A percentile compares a stretch with the other conserved stretches of the same genome.
These are phyloP conservation scores for Trochalopteron elliotii DNA, from an alignment of 2,113 vertebrate species.

Conservation along the genomic window DNA sequence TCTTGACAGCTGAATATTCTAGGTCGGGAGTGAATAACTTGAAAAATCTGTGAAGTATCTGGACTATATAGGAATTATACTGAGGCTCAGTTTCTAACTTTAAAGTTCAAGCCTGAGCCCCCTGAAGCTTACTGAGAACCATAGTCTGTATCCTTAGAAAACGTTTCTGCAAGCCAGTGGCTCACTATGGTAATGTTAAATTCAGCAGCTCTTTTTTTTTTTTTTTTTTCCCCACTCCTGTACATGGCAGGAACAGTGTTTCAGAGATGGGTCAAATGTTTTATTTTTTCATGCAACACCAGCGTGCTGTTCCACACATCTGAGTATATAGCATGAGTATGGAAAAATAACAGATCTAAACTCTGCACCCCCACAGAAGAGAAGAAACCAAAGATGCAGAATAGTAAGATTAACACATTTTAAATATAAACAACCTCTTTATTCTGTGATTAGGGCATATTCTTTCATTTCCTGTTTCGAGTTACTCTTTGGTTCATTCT, in stretches of 20 bases:
- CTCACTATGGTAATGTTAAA: not conserved
- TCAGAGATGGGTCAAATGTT: not conserved
- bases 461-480: not conserved
- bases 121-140: not conserved
- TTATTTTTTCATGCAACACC: not conserved
- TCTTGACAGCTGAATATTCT: not conserved
- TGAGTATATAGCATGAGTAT: not conserved
- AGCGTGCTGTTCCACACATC: not conserved
- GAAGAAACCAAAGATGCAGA: not conserved
- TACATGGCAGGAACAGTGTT: not conserved
- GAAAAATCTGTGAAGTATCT: not conserved
- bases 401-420: not conserved
- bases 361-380: not conserved
- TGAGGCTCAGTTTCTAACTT: not conserved
- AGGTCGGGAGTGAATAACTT: not conserved
- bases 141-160: not conserved
- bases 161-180: not conserved
- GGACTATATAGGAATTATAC: not conserved
- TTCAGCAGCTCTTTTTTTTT: not conserved
- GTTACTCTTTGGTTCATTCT: not conserved
- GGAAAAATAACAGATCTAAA: not conserved
- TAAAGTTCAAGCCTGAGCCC: not conserved
- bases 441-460: not conserved
- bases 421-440: not conserved
- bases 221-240: not conserved